phyloP scores from a whole-genome alignment of 1,140 invertebrate genomes.

The Sinonovacula constricta region DNA sequence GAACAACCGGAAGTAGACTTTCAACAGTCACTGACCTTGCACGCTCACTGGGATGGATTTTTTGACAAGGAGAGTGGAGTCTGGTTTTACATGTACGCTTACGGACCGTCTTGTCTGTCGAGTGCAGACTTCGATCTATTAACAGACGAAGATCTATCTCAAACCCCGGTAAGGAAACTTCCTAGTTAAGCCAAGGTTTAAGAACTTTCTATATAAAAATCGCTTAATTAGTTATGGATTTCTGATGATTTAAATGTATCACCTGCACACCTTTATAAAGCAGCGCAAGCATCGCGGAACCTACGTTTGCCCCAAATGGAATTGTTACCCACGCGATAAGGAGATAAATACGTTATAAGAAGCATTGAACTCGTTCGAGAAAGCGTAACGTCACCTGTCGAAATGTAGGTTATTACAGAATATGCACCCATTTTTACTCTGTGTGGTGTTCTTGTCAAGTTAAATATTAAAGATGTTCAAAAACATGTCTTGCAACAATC shows the following conservation, averaged over 20 bases:
- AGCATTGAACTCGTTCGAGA: too few species aligned
- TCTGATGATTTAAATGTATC: not conserved
- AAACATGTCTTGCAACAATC: too few species aligned
- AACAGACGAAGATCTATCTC: not conserved
- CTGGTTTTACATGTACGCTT: conserved; percentile 47
- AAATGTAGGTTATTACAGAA: too few species aligned
- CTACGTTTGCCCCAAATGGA: too few species aligned
- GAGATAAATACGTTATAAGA: too few species aligned
- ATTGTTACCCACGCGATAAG: too few species aligned
- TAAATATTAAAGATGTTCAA: too few species aligned
- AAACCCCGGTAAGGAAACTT: not conserved
- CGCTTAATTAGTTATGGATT: not conserved
- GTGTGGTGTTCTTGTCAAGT: too few species aligned
- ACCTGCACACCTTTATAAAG: not conserved
- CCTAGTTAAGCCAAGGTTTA: not conserved
- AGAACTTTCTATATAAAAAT: not conserved
- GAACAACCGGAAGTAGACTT: conserved; percentile 52
- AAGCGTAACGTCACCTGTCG: too few species aligned
- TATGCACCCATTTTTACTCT: too few species aligned
- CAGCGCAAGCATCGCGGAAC: too few species aligned
- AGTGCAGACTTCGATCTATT: conserved; percentile 12
- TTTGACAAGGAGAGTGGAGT: conserved; percentile 59
- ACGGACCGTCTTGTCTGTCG: conserved; percentile 25
- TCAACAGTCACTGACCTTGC: conserved; percentile 11
- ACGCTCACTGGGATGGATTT: conserved; percentile 54